Evolutionary conservation across 2,797 vertebrate genomes (phyloP), one percentile per base, ranked within the genome.

Genomic region (Danio tinwini): DNA sequence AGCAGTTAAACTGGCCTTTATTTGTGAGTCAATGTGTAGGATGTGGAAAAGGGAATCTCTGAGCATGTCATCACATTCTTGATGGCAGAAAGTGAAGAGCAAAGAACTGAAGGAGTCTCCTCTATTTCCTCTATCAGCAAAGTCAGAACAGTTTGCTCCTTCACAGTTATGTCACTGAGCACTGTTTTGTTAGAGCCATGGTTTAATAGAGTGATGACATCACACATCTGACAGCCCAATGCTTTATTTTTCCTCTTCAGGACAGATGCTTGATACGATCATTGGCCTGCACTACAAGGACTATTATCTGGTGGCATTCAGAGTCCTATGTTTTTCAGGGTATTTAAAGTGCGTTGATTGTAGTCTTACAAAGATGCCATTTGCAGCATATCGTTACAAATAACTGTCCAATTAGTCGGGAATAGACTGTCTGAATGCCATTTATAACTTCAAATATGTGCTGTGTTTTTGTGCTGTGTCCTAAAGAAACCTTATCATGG

Each of bases 91-190:
- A 76, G 42, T 19, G 37, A 69, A 40, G 8, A 21, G 62, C 69
- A 37, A 17, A 68, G 37, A 70, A 62, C 37, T 67, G 40, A 68
- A 77, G 44, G 39, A 21, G 21, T 47, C 5, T 68, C 16, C 45
- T 55, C n/a, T 19, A 29, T 29, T 29, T 29, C 29, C 29, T 29
- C 29, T 29, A 29, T 29, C 21, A 61, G 74, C 3, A 13, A 47
- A 77, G 61, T 39, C 74, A 61, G 21, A 79, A 73, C 65, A 53
- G 49, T 29, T n/a, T 13, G 45, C 68, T 65, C 53, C 52, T 44
- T 81, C 58, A 13, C 19, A 40, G 76, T 76, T 65, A 55, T 61
- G 81, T 72, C 76, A 67, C 67, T 44, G 55, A 70, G 63, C 68
- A 61, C 59, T 72, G 65, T 79, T 82, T 39, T 21, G 49, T 76